phyloP scores from a whole-genome alignment of 1,140 invertebrate species.

The Microplitis mediator region DNA sequence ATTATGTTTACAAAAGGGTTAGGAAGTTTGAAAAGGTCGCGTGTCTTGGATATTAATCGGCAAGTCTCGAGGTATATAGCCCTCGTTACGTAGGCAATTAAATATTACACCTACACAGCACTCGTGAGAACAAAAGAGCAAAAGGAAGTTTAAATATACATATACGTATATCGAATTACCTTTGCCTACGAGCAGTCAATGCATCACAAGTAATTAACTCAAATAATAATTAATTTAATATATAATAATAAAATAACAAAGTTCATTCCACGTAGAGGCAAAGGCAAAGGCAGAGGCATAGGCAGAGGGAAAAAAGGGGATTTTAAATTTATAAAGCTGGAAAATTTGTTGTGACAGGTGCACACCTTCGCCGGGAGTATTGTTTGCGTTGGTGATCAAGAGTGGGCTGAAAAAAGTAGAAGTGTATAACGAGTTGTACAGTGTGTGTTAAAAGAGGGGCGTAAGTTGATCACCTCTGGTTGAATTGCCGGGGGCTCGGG shows the following conservation, averaged over 20 bases:
- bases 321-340: too few relatives aligned
- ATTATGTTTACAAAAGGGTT: background rate
- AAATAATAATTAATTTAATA: too few relatives aligned
- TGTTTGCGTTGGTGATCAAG: too few relatives aligned
- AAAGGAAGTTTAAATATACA: background rate
- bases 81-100: conserved; percentile 21
- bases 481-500: conserved; percentile 12
- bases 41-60: conserved; percentile 32
- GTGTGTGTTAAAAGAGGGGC: conserved; percentile 8
- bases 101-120: background rate
- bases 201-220: too few relatives aligned
- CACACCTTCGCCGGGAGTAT: too few relatives aligned
- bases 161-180: too few relatives aligned
- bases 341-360: too few relatives aligned
- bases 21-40: background rate
- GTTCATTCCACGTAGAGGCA: too few relatives aligned
- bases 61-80: conserved; percentile 10
- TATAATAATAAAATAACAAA: too few relatives aligned
- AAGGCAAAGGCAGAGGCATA: too few relatives aligned
- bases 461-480: conserved; percentile 24
- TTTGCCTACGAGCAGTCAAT: too few relatives aligned
- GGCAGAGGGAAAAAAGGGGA: too few relatives aligned
- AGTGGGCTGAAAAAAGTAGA: background rate
- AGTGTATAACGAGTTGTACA: background rate
- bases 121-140: background rate